These are phyloP conservation scores for Panulirus ornatus DNA, from an alignment of 1,140 invertebrate genomes.

Conservation along the genomic window DNA sequence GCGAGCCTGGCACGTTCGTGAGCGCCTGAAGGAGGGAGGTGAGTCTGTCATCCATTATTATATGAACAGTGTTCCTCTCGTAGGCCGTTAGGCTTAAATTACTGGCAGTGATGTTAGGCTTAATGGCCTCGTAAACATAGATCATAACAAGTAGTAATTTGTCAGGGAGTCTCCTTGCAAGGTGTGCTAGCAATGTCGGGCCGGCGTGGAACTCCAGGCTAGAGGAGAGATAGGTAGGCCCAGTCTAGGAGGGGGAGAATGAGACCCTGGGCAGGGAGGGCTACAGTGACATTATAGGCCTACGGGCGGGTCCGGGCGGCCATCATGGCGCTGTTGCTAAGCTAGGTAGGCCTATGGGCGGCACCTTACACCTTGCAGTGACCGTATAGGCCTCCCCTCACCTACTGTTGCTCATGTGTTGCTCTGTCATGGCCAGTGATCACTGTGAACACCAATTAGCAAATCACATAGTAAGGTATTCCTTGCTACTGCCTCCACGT, in stretches of 20 bases:
- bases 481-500: too few species aligned
- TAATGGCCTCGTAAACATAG: conserved; percentile 34
- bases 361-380: background rate
- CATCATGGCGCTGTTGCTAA: conserved; percentile 59
- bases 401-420: conserved; percentile 2
- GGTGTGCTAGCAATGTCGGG: background rate
- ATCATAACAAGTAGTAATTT: background rate
- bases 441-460: too few species aligned
- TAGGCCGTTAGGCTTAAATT: conserved; percentile 53
- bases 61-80: too few species aligned
- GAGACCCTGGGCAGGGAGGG: background rate
- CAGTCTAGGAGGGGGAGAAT: background rate
- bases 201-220: background rate
- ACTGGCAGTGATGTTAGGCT: conserved; percentile 29
- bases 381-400: background rate
- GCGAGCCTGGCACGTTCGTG: background rate
- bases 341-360: conserved; percentile 56
- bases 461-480: too few species aligned
- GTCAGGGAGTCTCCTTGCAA: background rate
- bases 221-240: too few species aligned
- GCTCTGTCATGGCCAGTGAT: conserved; percentile 25
- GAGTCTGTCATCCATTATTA: background rate
- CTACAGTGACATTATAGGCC: conserved; percentile 17
- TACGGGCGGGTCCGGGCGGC: conserved; percentile 18
- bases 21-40: conserved; percentile 58